These are phyloP conservation scores for Urocynchramus pylzowi DNA, from an alignment of 2,113 vertebrate species.

Conservation along the genomic window DNA sequence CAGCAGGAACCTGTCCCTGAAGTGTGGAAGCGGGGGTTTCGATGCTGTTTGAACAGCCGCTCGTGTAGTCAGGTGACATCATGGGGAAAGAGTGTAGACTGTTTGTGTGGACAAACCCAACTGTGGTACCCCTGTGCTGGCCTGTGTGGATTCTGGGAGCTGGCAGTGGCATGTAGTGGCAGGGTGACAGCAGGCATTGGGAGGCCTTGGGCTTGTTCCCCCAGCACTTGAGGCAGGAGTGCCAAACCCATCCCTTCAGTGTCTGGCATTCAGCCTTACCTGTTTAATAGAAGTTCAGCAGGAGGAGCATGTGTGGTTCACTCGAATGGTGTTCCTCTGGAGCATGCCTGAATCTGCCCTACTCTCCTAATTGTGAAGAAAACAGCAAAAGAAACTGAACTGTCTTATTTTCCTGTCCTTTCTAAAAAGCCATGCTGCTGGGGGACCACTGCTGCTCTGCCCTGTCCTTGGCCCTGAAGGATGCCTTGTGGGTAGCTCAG, in stretches of 20 bases:
- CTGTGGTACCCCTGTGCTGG: accelerated
- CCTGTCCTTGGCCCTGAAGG: neutral
- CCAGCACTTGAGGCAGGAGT: accelerated
- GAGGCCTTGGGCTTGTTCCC: neutral
- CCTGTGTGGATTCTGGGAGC: neutral
- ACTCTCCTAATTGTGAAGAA: neutral
- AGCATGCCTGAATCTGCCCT: neutral
- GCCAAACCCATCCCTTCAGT: neutral
- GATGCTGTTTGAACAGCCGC: accelerated
- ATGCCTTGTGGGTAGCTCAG: accelerated
- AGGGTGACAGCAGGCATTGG: accelerated
- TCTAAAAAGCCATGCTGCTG: neutral
- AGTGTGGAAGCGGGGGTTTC: accelerated
- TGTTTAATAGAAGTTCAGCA: neutral
- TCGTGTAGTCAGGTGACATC: neutral
- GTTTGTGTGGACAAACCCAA: neutral
- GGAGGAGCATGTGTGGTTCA: accelerated
- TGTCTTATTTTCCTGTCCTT: neutral
- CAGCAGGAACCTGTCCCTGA: neutral
- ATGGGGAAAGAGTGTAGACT: neutral
- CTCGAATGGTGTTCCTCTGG: accelerated
- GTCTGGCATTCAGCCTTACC: neutral
- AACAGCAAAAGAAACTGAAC: neutral
- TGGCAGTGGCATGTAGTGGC: accelerated
- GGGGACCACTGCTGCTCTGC: neutral